A percentile compares a stretch with the other conserved stretches of the same genome.
Evolutionary conservation across 2,113 vertebrate genomes (phyloP).

Genomic region (Hoplias malabaricus): DNA sequence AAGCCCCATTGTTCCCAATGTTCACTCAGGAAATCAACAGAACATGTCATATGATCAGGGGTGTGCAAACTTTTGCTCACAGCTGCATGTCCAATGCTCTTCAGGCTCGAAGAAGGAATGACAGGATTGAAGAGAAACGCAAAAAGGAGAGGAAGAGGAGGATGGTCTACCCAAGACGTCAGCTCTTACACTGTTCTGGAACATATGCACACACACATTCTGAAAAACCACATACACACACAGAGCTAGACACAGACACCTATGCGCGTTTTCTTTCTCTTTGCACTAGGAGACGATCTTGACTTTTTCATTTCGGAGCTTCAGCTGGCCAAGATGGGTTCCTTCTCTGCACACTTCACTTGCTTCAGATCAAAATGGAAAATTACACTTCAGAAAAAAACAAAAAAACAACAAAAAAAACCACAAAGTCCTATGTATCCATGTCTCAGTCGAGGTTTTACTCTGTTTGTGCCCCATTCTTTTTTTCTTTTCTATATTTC

Average conservation of each 20-base stretch:
- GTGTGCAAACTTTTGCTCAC: no score
- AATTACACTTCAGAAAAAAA: background rate
- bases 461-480: background rate
- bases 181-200: conserved; percentile 33
- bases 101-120: conserved; percentile 24
- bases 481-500: conserved; percentile 16
- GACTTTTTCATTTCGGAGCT: conserved; percentile 40
- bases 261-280: conserved; percentile 16
- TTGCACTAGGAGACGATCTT: conserved; percentile 37
- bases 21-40: no score
- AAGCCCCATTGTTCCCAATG: no score
- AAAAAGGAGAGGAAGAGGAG: conserved; percentile 26
- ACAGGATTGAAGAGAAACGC: conserved; percentile 5
- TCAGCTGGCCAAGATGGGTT: conserved; percentile 35
- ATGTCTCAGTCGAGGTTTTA: conserved; percentile 16
- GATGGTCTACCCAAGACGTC: conserved; percentile 26
- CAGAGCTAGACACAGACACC: conserved; percentile 2
- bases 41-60: no score
- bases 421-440: conserved; percentile 5
- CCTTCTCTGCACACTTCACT: conserved; percentile 24
- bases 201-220: background rate
- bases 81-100: conserved; percentile 43
- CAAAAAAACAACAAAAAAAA: background rate
- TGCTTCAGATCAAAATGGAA: conserved; percentile 31
- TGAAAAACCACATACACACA: conserved; percentile 1